Evolutionary conservation across 2,797 vertebrate genomes (phyloP).

Genomic region (Pempheris klunzingeri): DNA sequence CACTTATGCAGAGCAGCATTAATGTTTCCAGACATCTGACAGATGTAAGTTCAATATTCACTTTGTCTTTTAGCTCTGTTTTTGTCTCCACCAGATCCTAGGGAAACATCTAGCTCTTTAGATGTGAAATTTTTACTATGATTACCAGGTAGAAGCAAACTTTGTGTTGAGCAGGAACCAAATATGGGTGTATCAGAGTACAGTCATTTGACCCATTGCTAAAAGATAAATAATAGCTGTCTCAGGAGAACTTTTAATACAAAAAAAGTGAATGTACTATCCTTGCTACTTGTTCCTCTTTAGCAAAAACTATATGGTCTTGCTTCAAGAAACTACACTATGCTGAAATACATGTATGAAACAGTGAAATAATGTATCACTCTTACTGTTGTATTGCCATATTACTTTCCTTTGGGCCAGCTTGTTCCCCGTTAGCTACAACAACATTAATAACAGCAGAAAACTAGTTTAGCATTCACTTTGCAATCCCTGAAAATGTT

Average conservation of each 20-base stretch:
- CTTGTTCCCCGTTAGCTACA: neutral
- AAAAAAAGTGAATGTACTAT: neutral
- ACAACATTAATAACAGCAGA: neutral
- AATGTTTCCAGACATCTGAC: too few relatives aligned
- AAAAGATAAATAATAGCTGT: neutral
- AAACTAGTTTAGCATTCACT: conserved; percentile 32
- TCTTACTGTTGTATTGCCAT: too few relatives aligned
- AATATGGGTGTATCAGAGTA: neutral
- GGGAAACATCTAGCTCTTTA: neutral
- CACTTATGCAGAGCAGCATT: neutral
- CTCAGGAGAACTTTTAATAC: neutral
- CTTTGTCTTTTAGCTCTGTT: conserved; percentile 11
- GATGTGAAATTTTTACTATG: neutral
- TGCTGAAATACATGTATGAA: neutral
- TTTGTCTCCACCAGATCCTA: conserved; percentile 1
- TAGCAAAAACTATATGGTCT: neutral
- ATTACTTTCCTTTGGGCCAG: neutral
- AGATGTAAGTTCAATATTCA: neutral
- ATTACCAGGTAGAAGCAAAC: neutral
- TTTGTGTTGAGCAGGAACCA: neutral
- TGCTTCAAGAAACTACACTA: neutral
- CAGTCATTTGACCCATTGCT: neutral
- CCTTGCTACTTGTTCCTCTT: neutral
- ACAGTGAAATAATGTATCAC: too few relatives aligned
- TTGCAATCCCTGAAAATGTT: conserved; percentile 23